Percentiles rank a stretch among this genome's conserved stretches.
Evolutionary conservation across 1,140 invertebrate genomes (phyloP).

Genomic region (Heterodera carotae): DNA sequence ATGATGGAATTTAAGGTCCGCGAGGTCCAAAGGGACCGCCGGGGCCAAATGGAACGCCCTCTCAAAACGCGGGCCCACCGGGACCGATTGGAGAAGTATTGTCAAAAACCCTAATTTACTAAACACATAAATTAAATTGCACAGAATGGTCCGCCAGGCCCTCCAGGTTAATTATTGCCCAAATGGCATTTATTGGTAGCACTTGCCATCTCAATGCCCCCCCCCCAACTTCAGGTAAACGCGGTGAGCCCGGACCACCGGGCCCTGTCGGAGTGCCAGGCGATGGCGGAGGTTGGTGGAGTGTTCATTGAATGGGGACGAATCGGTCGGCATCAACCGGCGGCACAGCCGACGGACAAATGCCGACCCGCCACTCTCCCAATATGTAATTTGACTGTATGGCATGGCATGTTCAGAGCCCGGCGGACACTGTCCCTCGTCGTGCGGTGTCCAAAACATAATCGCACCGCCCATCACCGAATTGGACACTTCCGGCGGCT

Average conservation of each 20-base stretch:
- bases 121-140: not conserved
- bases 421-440: conserved; percentile 63
- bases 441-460: conserved; percentile 63
- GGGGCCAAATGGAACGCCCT: conserved; percentile 56
- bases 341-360: too few species aligned
- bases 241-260: conserved; percentile 47
- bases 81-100: conserved; percentile 44
- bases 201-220: not conserved
- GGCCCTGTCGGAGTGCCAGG: conserved; percentile 49
- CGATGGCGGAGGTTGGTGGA: conserved; percentile 20
- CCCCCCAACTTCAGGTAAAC: conserved; percentile 31
- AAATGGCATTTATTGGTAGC: not conserved
- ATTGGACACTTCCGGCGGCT: conserved; percentile 50
- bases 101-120: not conserved
- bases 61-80: conserved; percentile 48
- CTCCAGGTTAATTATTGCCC: not conserved
- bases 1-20: conserved; percentile 42
- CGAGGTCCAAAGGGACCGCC: conserved; percentile 54
- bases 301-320: too few species aligned
- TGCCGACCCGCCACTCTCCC: too few species aligned
- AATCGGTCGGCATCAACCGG: too few species aligned
- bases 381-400: too few species aligned
- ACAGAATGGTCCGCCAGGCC: not conserved
- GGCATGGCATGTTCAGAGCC: conserved; percentile 49
- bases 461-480: conserved; percentile 62